Evolutionary conservation across 2,888 invertebrate species (phyloP), one percentile per base, ranked within the genome.

Genomic region (Meiosimyza platycephala): DNA sequence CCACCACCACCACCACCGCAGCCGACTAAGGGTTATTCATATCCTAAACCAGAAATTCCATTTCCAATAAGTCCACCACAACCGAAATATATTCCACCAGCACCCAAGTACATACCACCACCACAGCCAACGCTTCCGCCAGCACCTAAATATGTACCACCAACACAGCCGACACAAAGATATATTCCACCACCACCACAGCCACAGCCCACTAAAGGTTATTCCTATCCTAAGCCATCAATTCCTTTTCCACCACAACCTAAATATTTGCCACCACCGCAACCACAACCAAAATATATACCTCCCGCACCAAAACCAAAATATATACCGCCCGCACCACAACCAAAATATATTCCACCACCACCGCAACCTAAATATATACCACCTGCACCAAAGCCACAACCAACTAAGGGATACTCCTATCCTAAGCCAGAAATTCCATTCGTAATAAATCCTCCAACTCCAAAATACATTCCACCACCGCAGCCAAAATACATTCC

Each of bases 181-280:
- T 28, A 28, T 4, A 28, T 28, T 28, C 28, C 28, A 28, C 28
- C 28, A 6, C 40, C 40, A 40, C 40, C n/a, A 59, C 67, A 63
- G 54, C 60, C 52, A n/a, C 50, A 15, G 59, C 55, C 71, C 4
- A 65, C 65, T 12, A 71, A 69, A 33, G 77, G 85, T 9, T 84
- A 85, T 55, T 75, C 79, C 2, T 84, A 84, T 71, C 80, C 82
- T 5, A 76, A 74, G 50, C 84, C 84, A 13, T 72, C 75, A 13
- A 73, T 79, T 6, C 78, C 83, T 6, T 81, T 84, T 69, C 80
- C 79, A n/a, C 79, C 76, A 33, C 70, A 71, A 65, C 65, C 65
- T 6, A 71, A 64, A 16, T 71, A 71, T 57, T 50, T 72, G 47
- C 72, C 66, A 33, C 67, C 57, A 22, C 66, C 66, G 18, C 66